phyloP scores from a whole-genome alignment of 2,888 invertebrate genomes.

The Arrhopalites spinosus region DNA sequence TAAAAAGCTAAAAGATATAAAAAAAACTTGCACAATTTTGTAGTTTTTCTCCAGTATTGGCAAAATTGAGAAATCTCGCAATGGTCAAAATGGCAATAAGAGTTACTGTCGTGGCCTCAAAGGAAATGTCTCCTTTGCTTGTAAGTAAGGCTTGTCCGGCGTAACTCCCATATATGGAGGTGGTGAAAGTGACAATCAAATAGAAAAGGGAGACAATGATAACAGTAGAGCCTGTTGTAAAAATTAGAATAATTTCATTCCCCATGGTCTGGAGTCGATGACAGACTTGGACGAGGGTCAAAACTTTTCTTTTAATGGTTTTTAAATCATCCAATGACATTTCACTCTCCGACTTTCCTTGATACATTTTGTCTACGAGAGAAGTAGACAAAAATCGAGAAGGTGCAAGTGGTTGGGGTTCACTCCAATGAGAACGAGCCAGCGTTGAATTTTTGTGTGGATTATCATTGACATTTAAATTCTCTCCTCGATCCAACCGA shows the following conservation, averaged over 20 bases:
- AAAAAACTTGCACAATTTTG: conserved; percentile 18
- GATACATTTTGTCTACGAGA: no score
- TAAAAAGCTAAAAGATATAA: neutral
- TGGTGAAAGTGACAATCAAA: conserved; percentile 10
- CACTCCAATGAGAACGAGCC: neutral
- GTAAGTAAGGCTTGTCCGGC: no score
- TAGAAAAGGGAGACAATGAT: conserved; percentile 20
- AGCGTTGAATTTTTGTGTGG: neutral
- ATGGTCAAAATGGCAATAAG: conserved; percentile 10
- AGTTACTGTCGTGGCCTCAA: neutral
- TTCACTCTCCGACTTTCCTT: neutral
- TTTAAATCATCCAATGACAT: neutral
- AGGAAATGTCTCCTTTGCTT: neutral
- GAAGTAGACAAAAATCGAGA: neutral
- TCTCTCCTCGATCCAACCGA: neutral
- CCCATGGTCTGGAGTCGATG: conserved; percentile 5
- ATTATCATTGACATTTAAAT: neutral
- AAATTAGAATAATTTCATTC: conserved; percentile 26
- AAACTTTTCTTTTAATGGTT: conserved; percentile 2
- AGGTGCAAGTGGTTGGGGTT: neutral
- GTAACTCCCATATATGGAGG: neutral
- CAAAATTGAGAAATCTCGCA: conserved; percentile 18
- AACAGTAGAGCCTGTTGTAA: conserved; percentile 4
- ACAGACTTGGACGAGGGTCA: conserved; percentile 10
- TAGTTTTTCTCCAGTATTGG: conserved; percentile 26